Base-by-base conservation (phyloP, 2,113 vertebrate genomes). In the Jaculus jaculus region DNA sequence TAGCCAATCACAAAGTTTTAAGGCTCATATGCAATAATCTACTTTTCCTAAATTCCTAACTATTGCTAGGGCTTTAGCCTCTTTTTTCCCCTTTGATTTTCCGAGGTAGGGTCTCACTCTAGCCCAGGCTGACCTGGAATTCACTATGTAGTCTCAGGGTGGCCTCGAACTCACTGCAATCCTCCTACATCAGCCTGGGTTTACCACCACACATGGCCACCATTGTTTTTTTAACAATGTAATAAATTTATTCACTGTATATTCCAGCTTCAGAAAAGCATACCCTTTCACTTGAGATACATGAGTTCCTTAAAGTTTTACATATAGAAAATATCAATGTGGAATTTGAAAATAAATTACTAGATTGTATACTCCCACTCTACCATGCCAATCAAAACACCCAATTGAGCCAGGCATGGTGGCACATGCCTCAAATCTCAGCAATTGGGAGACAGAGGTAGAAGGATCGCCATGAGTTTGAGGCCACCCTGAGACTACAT, bases 1-100 rank as follows among this genome's bases (percentile, higher is more conserved):
- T 88, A 90, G 21, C 7, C 79, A 96, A 82, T 34, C 37, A 74
- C n/a, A 85, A 94, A 81, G n/a, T 92, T 94, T 93, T 91, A 95
- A 91, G 75, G 74, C 69, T 87, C 81, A 66, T 28, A 74, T 37
- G 69, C 92, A n/a, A 61, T 39, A 93, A 90, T 20, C 90, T 92
- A 92, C 86, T 91, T 90, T 92, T 93, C 86, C 84, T 34, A 51
- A 68, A 39, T 78, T 94, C 47, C 60, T 75, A 74, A 84, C 42
- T 47, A 47, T 47, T 47, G 42, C 63, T 91, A 95, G 7, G 75
- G 51, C 47, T 81, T 93, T 66, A 82, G 54, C 37, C 83, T 88
- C 61, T 65, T 63, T 87, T 83, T n/a, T n/a, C n/a, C n/a, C n/a
- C n/a, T n/a, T n/a, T n/a, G n/a, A n/a, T n/a, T n/a, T n/a, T n/a